phyloP scores from a whole-genome alignment of 2,797 vertebrate species.

The Poecilia velifera region DNA sequence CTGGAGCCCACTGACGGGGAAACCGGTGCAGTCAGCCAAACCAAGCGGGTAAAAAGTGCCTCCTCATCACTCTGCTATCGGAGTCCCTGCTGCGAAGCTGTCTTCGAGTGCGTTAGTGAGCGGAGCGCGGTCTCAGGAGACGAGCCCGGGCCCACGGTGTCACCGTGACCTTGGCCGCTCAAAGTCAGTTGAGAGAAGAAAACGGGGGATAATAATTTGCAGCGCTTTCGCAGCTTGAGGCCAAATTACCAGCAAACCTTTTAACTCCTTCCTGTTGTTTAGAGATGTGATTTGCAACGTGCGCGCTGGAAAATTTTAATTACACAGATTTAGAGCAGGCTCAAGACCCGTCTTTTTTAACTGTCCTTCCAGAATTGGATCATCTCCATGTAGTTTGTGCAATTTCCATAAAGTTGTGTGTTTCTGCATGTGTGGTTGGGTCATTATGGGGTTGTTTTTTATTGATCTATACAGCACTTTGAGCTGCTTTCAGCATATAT shows the following conservation, averaged over 20 bases:
- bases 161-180: conserved; percentile 70
- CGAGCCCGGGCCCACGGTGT: conserved; percentile 48
- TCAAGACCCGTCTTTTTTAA: no score
- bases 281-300: not conserved
- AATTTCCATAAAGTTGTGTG: no score
- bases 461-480: no score
- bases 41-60: conserved; percentile 65
- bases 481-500: no score
- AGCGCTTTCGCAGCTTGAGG: conserved; percentile 9
- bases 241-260: conserved; percentile 20
- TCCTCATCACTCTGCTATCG: conserved; percentile 71
- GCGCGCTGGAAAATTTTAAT: no score
- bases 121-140: conserved; percentile 59
- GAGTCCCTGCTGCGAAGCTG: conserved; percentile 59
- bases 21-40: conserved; percentile 63
- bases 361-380: no score
- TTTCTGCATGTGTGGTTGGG: no score
- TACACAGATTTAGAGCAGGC: not conserved
- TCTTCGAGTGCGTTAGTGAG: conserved; percentile 67
- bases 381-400: no score
- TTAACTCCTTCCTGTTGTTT: not conserved
- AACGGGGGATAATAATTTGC: conserved; percentile 9
- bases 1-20: conserved; percentile 42
- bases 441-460: no score
- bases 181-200: conserved; percentile 49